These are phyloP conservation scores for Barypeithes pellucidus DNA, from an alignment of 2,888 invertebrate species.

Conservation along the genomic window DNA sequence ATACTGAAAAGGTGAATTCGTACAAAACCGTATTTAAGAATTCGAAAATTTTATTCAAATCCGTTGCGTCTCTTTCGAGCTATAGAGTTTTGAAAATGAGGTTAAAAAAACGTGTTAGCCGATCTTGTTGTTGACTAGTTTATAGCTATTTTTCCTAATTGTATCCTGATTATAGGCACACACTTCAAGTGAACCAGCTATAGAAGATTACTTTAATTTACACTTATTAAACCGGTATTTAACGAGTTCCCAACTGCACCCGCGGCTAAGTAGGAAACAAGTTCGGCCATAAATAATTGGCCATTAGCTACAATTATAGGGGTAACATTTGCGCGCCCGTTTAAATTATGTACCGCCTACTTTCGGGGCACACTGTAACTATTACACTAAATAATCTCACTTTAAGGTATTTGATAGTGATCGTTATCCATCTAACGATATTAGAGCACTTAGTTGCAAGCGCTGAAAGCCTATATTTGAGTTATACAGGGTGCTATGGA, in stretches of 20 bases:
- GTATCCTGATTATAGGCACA: too few relatives aligned
- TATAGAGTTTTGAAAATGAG: too few relatives aligned
- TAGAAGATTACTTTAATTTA: conserved; percentile 42
- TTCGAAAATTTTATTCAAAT: too few relatives aligned
- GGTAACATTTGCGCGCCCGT: conserved; percentile 37
- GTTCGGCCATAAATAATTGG: conserved; percentile 49
- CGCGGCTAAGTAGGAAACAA: conserved; percentile 41
- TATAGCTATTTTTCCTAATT: too few relatives aligned
- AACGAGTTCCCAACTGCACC: conserved; percentile 30
- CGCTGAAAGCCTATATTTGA: conserved; percentile 11
- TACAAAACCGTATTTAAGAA: too few relatives aligned
- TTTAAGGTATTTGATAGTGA: conserved; percentile 44
- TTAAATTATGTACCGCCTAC: conserved; percentile 49
- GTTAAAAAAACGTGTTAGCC: too few relatives aligned
- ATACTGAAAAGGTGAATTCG: too few relatives aligned
- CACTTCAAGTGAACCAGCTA: background rate
- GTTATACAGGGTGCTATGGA: too few relatives aligned
- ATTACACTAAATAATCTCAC: conserved; percentile 44
- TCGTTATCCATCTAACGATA: conserved; percentile 44
- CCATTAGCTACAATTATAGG: conserved; percentile 50
- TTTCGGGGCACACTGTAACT: conserved; percentile 36
- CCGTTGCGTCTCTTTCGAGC: too few relatives aligned
- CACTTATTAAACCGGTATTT: conserved; percentile 33
- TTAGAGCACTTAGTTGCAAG: conserved; percentile 39
- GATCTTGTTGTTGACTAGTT: too few relatives aligned